These are phyloP conservation scores for Spondyliosoma cantharus DNA, from an alignment of 2,797 vertebrate species.

Conservation along the genomic window DNA sequence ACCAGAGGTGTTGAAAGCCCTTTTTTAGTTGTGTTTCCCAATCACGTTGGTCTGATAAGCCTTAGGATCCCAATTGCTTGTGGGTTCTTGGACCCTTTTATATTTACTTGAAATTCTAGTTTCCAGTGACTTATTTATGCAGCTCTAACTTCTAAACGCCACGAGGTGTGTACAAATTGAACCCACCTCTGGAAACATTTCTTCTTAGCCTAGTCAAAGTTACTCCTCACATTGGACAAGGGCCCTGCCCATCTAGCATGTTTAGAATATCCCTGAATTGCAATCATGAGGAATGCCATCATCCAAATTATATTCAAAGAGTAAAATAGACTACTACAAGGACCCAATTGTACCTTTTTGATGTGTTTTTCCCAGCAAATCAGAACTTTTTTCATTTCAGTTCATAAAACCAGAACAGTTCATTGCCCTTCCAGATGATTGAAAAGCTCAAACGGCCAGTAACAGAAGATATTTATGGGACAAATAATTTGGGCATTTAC, in stretches of 20 bases:
- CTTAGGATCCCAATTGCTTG: background rate
- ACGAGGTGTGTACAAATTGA: background rate
- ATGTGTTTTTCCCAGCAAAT: background rate
- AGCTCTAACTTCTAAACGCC: background rate
- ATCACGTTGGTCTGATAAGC: background rate
- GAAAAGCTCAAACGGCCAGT: background rate
- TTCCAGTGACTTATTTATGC: background rate
- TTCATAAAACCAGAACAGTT: background rate
- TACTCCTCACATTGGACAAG: background rate
- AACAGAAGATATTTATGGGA: background rate
- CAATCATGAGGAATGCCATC: background rate
- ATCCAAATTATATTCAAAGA: background rate
- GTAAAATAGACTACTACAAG: background rate
- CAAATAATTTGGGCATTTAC: background rate
- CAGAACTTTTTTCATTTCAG: background rate
- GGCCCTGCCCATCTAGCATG: background rate
- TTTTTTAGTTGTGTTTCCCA: background rate
- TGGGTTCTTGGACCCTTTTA: background rate
- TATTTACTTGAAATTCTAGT: background rate
- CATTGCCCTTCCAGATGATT: background rate
- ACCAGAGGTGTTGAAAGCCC: background rate
- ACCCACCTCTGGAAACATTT: no score
- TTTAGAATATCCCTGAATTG: background rate
- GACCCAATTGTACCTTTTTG: background rate
- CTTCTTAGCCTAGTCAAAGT: no score